Conservation (phyloP, 2,797 vertebrate genomes). For the Cephalopachus bancanus region DNA sequence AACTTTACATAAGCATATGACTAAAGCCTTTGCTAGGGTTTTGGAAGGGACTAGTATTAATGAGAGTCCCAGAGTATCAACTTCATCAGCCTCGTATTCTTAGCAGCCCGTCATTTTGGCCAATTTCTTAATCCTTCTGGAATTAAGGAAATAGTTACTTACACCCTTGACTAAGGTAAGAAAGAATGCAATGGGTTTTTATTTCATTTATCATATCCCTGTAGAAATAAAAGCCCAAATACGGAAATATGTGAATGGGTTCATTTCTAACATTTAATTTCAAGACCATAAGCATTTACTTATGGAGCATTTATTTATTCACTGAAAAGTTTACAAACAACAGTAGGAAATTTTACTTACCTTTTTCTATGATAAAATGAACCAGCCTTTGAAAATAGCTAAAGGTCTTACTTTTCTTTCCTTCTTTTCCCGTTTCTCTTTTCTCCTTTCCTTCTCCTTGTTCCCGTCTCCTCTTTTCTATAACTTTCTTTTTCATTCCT, state of each 20-base stretch:
- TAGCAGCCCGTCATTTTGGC: neutral
- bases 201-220: conserved; percentile 25
- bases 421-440: neutral
- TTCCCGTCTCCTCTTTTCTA: neutral
- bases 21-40: neutral
- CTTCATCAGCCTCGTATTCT: neutral
- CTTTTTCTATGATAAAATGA: neutral
- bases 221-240: conserved; percentile 16
- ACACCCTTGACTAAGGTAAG: neutral
- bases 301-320: neutral
- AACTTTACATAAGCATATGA: conserved; percentile 1
- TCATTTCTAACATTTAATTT: neutral
- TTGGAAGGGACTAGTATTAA: neutral
- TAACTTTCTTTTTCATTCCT: neutral
- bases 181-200: neutral
- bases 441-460: too few relatives aligned
- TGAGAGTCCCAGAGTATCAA: neutral
- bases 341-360: neutral
- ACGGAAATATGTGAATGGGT: neutral
- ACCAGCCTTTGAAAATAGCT: neutral
- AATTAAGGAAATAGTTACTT: conserved; percentile 38
- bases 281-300: neutral
- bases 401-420: neutral
- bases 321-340: neutral
- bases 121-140: neutral